Evolutionary conservation across 2,888 invertebrate species (phyloP), one percentile per base, ranked within the genome.

Genomic region (Hylaea fasciaria): DNA sequence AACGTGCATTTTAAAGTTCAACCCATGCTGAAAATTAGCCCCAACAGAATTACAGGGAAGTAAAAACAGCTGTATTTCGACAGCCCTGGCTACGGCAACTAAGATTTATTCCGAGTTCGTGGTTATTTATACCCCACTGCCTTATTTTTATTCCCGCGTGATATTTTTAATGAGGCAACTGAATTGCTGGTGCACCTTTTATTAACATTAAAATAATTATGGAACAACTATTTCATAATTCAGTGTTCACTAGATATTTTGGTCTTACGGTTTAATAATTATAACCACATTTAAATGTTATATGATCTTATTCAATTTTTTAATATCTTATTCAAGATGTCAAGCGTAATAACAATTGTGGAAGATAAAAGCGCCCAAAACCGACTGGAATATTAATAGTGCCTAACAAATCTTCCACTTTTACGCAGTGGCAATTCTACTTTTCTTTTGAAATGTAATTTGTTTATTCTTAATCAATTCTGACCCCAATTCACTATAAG

Each of bases 141-240:
- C 85, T 87, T 86, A 89, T 89, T 91, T 91, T 90, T 90, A 90
- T 89, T 88, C 85, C 86, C 77, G 85, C 88, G 88, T 89, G 89
- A 89, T 90, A 89, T 90, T 89, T 90, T 90, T 90, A 90, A 90
- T 89, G 89, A 90, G 87, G 84, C 81, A 85, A 86, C 85, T 87
- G 85, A 88, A 89, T 84, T 81, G 82, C 79, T 70, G 76, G 80
- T 87, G 85, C 85, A 84, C 85, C 83, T 85, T 88, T 86, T 88
- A 87, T 89, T 87, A 82, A 86, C 83, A 77, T 86, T 86, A 83
- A 83, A 86, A 83, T 82, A 81, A 84, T 85, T 84, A 80, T 79
- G 69, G 16, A 45, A 4, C 14, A 43, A 11, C 0, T 16, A 17
- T 8, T 17, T 43, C 10, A 17, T 5, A 3, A 17, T 43, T 17